phyloP scores from a whole-genome alignment of 2,888 invertebrate genomes.

The Drosophila bunnanda region DNA sequence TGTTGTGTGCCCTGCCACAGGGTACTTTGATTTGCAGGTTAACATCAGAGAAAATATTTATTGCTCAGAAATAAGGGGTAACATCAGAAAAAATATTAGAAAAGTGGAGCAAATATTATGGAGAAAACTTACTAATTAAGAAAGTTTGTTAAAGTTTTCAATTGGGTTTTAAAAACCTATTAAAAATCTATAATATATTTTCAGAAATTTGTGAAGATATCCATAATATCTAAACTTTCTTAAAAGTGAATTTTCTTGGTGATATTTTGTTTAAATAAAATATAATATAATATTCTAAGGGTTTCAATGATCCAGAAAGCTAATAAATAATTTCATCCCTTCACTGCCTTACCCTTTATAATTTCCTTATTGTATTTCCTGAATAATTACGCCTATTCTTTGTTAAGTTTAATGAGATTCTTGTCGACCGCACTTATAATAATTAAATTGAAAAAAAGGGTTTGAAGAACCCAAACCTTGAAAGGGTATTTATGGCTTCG shows the following conservation, averaged over 20 bases:
- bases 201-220: too few species aligned
- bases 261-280: neutral
- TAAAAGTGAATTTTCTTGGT: too few species aligned
- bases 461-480: neutral
- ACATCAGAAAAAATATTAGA: neutral
- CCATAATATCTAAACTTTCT: neutral
- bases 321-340: neutral
- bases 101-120: neutral
- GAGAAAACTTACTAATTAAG: neutral
- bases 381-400: neutral
- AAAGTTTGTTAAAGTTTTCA: neutral
- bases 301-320: neutral
- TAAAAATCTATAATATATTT: neutral
- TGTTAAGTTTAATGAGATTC: neutral
- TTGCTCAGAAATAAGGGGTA: too few species aligned
- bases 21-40: slow-evolving; percentile 1
- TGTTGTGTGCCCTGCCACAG: slow-evolving; percentile 16
- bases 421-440: neutral
- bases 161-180: neutral
- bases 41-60: too few species aligned
- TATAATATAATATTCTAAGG: neutral
- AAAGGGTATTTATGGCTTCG: slow-evolving; percentile 24
- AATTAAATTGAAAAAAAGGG: slow-evolving; percentile 1
- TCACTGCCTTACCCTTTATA: neutral
- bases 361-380: neutral